phyloP scores from a whole-genome alignment of 2,888 invertebrate species.

The Nephrotoma guestfalica region DNA sequence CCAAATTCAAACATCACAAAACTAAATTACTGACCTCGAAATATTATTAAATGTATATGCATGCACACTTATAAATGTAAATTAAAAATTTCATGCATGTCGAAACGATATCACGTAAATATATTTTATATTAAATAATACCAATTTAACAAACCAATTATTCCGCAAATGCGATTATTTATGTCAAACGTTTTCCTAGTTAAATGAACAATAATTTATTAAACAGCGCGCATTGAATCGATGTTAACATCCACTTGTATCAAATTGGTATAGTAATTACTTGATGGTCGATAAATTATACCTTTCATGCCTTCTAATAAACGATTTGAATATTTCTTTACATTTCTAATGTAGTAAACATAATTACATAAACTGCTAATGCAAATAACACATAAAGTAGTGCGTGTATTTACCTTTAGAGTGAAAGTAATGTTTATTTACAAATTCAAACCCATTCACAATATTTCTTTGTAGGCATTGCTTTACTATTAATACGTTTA shows the following conservation, averaged over 20 bases:
- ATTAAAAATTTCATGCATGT: background rate
- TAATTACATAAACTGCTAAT: background rate
- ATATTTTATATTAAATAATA: background rate
- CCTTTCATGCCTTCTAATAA: background rate
- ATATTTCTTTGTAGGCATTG: background rate
- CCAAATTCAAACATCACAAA: background rate
- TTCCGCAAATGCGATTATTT: background rate
- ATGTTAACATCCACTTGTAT: background rate
- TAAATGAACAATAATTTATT: background rate
- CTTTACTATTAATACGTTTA: background rate
- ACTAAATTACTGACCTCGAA: background rate
- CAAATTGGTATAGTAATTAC: background rate
- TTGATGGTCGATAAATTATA: background rate
- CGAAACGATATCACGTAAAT: background rate
- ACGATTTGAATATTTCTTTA: background rate
- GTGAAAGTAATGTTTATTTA: background rate
- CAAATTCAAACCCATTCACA: background rate
- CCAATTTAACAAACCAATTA: background rate
- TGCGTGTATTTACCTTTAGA: background rate
- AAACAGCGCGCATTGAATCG: background rate
- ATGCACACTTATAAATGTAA: background rate
- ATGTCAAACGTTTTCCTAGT: background rate
- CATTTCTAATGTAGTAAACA: background rate
- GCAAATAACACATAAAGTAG: background rate
- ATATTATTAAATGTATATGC: background rate